A percentile compares a stretch with the other conserved stretches of the same genome.
phyloP scores from a whole-genome alignment of 2,113 vertebrate species.

The Saguinus midas region DNA sequence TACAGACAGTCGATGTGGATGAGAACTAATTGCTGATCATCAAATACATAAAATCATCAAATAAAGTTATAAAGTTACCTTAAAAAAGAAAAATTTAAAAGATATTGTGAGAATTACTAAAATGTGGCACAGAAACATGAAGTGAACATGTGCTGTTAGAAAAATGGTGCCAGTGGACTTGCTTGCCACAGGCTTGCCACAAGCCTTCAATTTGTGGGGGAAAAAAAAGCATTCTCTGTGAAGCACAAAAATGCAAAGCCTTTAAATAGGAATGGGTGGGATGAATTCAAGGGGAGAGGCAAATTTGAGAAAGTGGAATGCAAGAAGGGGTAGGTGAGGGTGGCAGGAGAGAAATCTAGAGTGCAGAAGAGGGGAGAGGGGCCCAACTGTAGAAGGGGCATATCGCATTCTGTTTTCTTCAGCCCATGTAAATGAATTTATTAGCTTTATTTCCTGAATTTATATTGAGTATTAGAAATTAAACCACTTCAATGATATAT shows the following conservation, averaged over 20 bases:
- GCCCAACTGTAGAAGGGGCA: not conserved
- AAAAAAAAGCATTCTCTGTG: not conserved
- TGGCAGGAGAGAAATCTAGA: not conserved
- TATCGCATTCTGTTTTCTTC: not conserved
- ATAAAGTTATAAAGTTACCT: no score
- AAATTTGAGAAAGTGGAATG: not conserved
- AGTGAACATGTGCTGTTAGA: not conserved
- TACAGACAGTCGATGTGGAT: no score
- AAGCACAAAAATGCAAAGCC: not conserved
- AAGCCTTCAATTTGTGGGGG: not conserved
- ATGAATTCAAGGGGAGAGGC: not conserved
- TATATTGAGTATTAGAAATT: not conserved
- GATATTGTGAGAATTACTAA: not conserved
- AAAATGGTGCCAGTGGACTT: not conserved
- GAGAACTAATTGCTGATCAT: no score
- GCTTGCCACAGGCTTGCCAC: not conserved
- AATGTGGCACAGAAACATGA: not conserved
- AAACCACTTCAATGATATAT: not conserved
- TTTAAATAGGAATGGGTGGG: not conserved
- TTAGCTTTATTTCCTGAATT: slow-evolving; percentile 13
- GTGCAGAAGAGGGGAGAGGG: not conserved
- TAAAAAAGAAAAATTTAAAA: not conserved
- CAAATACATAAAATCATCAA: no score
- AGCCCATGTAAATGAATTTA: not conserved
- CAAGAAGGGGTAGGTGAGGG: not conserved